Evolutionary conservation across 2,888 invertebrate genomes (phyloP).

Genomic region (Panzeria rudis): DNA sequence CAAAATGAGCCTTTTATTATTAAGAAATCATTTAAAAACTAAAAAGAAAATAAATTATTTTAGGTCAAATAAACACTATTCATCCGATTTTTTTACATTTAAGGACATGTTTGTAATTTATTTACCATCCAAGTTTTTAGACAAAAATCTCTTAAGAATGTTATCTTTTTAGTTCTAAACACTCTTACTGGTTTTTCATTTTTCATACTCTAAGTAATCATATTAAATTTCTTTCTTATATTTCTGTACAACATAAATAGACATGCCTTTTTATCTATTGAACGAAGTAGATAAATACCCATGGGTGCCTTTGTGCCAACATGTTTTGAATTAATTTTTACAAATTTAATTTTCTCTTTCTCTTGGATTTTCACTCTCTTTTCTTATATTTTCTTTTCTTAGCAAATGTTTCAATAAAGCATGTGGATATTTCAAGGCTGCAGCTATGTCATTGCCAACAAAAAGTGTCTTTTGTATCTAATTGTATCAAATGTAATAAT

Average conservation of each 20-base stretch:
- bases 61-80: too few species aligned
- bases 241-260: not conserved
- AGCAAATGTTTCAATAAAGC: not conserved
- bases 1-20: too few species aligned
- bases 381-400: not conserved
- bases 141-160: too few species aligned
- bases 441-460: not conserved
- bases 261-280: not conserved
- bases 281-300: not conserved
- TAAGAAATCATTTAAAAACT: too few species aligned
- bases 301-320: slow-evolving; percentile 36
- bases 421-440: not conserved
- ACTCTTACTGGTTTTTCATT: too few species aligned
- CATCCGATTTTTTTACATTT: too few species aligned
- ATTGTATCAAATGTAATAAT: slow-evolving; percentile 19
- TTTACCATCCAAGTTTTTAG: too few species aligned
- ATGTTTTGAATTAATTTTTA: slow-evolving; percentile 46
- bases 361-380: not conserved
- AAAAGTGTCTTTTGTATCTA: not conserved
- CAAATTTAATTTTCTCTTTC: slow-evolving; percentile 40
- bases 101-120: too few species aligned
- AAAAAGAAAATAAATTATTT: too few species aligned
- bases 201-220: not conserved
- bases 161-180: too few species aligned
- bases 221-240: not conserved